A percentile compares a stretch with the other conserved stretches of the same genome.
phyloP scores from a whole-genome alignment of 1,140 invertebrate species.

The Stegodyphus mimosarum region DNA sequence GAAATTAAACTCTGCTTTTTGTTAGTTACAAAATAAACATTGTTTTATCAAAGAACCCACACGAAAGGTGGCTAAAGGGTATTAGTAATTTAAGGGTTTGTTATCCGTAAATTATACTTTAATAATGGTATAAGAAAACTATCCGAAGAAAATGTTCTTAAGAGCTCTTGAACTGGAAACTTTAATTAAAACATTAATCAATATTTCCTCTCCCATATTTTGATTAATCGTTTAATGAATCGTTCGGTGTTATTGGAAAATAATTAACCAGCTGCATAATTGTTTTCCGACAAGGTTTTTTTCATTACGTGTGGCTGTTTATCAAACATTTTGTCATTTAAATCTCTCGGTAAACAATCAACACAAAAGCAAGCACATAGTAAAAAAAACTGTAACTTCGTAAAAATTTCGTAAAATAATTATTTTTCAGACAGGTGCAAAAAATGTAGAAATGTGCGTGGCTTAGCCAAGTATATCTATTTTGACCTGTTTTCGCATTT shows the following conservation, averaged over 20 bases:
- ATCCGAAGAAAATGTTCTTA: background rate
- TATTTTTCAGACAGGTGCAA: too few relatives aligned
- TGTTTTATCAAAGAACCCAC: too few relatives aligned
- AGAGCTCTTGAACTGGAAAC: background rate
- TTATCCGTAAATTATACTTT: background rate
- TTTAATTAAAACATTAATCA: conserved; percentile 54
- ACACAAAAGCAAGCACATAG: too few relatives aligned
- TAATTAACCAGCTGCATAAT: conserved; percentile 34
- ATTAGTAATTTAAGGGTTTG: background rate
- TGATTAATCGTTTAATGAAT: conserved; percentile 48
- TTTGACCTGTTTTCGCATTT: too few relatives aligned
- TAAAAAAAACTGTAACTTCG: too few relatives aligned
- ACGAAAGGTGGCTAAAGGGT: background rate
- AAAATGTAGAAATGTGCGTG: too few relatives aligned
- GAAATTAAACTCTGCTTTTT: too few relatives aligned
- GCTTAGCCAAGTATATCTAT: too few relatives aligned
- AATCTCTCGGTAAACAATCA: background rate
- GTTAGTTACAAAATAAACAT: too few relatives aligned
- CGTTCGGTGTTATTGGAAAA: conserved; percentile 33
- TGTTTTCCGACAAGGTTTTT: conserved; percentile 21
- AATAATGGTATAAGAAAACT: background rate
- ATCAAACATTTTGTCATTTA: background rate
- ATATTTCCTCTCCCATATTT: conserved; percentile 12
- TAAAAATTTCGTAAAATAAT: too few relatives aligned
- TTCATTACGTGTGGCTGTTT: background rate